Evolutionary conservation across 2,888 invertebrate genomes (phyloP).

Genomic region (Nomada ruficornis): DNA sequence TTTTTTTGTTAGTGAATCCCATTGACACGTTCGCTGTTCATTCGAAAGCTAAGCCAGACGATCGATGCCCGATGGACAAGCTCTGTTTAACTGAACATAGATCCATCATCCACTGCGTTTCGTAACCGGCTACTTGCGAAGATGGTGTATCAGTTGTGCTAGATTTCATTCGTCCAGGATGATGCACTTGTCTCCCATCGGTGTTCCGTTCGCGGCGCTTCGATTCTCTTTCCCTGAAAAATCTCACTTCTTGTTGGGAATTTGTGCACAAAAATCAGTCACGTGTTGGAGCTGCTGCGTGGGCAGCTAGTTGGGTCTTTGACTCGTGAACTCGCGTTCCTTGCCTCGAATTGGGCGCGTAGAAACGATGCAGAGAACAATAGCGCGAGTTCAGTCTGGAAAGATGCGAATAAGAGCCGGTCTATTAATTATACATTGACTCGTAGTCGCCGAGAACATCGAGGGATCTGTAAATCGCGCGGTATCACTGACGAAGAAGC

Average conservation of each 20-base stretch:
- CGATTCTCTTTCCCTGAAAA: background rate
- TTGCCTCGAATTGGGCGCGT: conserved; percentile 19
- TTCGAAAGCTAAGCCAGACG: background rate
- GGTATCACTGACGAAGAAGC: background rate
- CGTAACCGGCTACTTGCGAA: no score
- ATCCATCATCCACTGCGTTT: no score
- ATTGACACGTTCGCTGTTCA: background rate
- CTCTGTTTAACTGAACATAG: background rate
- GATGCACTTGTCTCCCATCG: background rate
- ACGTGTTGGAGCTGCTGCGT: conserved; percentile 39
- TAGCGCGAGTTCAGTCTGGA: conserved; percentile 18
- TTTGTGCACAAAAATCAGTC: conserved; percentile 4
- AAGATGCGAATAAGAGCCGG: conserved; percentile 36
- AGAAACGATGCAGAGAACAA: conserved; percentile 17
- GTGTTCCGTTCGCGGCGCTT: background rate
- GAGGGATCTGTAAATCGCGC: background rate
- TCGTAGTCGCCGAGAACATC: background rate
- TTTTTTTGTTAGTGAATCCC: background rate
- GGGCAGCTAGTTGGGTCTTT: conserved; percentile 58
- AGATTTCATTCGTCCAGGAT: no score
- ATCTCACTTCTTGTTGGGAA: background rate
- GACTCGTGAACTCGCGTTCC: conserved; percentile 51
- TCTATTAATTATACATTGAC: background rate
- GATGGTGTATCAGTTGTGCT: no score
- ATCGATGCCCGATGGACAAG: background rate